Percentiles rank a stretch among this genome's conserved stretches.
Conservation (phyloP, 1,140 invertebrate genomes). For the Aphelinus atriplicis region DNA sequence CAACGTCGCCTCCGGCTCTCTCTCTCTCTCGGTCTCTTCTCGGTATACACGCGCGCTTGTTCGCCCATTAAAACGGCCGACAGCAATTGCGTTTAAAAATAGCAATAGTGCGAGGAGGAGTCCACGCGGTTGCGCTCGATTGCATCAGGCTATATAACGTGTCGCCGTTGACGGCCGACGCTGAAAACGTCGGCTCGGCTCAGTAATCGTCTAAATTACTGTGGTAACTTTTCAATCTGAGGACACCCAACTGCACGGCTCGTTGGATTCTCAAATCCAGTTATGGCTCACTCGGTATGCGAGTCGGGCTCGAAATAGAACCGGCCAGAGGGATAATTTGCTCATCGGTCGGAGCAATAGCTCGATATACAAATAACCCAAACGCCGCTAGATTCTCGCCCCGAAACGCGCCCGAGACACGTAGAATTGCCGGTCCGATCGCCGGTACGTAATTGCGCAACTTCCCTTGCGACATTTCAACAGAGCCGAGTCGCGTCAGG, state of each 20-base stretch:
- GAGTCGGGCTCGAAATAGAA: no score
- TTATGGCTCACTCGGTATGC: no score
- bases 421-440: no score
- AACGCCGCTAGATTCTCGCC: no score
- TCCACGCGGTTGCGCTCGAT: conserved; percentile 56
- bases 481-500: no score
- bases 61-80: conserved; percentile 61
- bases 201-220: conserved; percentile 28
- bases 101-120: conserved; percentile 54
- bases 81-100: conserved; percentile 65
- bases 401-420: no score
- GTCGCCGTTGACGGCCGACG: no score
- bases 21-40: conserved; percentile 24
- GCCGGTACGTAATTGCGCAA: no score
- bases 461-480: no score
- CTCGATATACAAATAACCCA: no score
- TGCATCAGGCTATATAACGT: conserved; percentile 57
- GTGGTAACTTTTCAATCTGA: conserved; percentile 21
- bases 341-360: no score
- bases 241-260: neutral
- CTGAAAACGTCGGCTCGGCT: conserved; percentile 6
- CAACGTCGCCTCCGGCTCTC: neutral
- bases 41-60: conserved; percentile 48
- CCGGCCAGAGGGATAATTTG: no score
- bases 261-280: conserved; percentile 6